Percentiles rank a stretch among this genome's conserved stretches.
phyloP scores from a whole-genome alignment of 2,888 invertebrate species.

The Pseudoips prasinana region DNA sequence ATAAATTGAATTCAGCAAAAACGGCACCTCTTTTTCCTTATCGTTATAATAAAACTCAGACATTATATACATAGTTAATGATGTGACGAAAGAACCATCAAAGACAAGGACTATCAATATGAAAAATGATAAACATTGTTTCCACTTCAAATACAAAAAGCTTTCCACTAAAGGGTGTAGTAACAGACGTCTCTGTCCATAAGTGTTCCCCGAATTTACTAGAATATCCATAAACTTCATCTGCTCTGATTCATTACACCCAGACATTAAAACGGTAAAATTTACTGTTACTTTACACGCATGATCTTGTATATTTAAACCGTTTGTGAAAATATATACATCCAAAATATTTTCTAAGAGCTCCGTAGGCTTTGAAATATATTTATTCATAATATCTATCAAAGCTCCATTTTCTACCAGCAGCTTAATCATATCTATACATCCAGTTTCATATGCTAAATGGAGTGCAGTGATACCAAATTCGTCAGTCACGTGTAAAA shows the following conservation, averaged over 20 bases:
- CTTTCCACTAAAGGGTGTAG: constrained; percentile 82
- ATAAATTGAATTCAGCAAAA: constrained; percentile 46
- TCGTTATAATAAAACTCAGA: constrained; percentile 72
- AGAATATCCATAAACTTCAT: constrained; percentile 81
- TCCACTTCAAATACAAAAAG: constrained; percentile 82
- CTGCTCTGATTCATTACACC: constrained; percentile 69
- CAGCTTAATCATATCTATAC: too few species aligned
- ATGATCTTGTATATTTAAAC: constrained; percentile 49
- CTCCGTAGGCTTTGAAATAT: constrained; percentile 73
- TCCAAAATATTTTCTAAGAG: constrained; percentile 79
- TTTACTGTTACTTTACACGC: constrained; percentile 74
- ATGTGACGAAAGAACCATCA: constrained; percentile 71
- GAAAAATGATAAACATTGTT: constrained; percentile 77
- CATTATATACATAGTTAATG: constrained; percentile 73
- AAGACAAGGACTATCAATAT: constrained; percentile 73
- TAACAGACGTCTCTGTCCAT: constrained; percentile 68
- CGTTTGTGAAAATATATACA: constrained; percentile 72
- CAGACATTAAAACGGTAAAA: constrained; percentile 73
- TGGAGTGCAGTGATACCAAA: too few species aligned
- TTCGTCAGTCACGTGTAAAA: too few species aligned
- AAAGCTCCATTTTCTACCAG: constrained; percentile 71
- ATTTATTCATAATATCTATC: constrained; percentile 77
- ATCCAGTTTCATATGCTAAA: too few species aligned
- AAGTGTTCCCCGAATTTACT: constrained; percentile 75
- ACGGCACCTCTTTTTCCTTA: constrained; percentile 47